phyloP scores from a whole-genome alignment of 92 coral and sea anemone genomes.

The Palythoa grandiflora region DNA sequence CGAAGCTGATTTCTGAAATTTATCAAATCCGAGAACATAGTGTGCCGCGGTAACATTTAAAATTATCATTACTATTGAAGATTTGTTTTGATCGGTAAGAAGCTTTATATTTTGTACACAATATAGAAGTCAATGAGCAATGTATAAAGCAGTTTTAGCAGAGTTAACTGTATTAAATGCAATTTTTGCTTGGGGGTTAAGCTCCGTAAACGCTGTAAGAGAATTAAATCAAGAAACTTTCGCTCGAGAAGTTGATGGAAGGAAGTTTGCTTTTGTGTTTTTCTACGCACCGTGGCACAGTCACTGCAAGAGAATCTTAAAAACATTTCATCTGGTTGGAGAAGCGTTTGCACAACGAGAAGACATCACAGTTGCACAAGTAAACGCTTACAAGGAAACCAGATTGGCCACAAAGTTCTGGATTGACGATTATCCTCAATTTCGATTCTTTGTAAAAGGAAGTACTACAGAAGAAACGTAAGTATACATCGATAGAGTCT shows the following conservation, averaged over 20 bases:
- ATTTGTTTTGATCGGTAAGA: background rate
- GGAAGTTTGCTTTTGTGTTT: constrained; percentile 89
- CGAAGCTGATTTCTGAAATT: background rate
- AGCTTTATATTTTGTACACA: background rate
- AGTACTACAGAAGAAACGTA: constrained; percentile 95
- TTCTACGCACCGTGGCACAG: constrained; percentile 95
- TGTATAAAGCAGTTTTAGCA: background rate
- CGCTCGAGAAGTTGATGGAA: constrained; percentile 80
- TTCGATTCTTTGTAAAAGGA: constrained; percentile 91
- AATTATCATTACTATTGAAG: background rate
- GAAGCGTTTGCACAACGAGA: constrained; percentile 70
- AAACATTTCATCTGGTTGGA: constrained; percentile 69
- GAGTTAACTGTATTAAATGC: background rate
- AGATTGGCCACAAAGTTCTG: constrained; percentile 90
- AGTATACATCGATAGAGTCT: constrained; percentile 34
- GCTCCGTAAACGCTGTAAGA: constrained; percentile 41
- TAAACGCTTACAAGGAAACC: constrained; percentile 91
- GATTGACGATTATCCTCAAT: constrained; percentile 92
- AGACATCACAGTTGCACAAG: constrained; percentile 83
- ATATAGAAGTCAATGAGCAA: background rate
- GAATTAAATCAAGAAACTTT: constrained; percentile 67
- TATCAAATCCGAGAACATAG: background rate
- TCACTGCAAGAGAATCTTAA: constrained; percentile 71
- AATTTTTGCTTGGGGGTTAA: background rate
- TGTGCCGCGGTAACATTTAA: background rate